Conservation (phyloP, 2,113 vertebrate species). For the Ramphastos sulfuratus region DNA sequence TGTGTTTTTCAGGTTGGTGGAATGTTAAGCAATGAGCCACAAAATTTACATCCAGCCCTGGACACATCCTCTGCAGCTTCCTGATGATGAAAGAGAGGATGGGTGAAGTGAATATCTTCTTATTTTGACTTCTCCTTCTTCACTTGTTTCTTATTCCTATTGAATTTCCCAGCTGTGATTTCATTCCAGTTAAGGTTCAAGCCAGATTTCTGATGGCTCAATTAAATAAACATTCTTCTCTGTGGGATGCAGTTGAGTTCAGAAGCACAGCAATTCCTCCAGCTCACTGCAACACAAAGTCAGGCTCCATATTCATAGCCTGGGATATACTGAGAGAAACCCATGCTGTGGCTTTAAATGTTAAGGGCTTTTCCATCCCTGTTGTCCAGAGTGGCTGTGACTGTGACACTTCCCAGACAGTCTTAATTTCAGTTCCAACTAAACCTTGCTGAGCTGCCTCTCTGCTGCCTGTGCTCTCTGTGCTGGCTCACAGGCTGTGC, state of each 20-base stretch:
- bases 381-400: neutral
- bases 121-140: neutral
- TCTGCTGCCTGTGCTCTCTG: too few species aligned
- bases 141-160: neutral
- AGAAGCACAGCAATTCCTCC: neutral
- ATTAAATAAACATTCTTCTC: neutral
- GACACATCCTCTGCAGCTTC: neutral
- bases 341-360: neutral
- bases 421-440: too few species aligned
- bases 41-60: neutral
- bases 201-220: neutral
- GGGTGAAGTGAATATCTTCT: neutral
- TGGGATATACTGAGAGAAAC: neutral
- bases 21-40: neutral
- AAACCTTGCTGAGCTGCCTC: too few species aligned
- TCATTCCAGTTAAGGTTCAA: neutral
- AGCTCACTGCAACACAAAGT: neutral
- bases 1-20: neutral
- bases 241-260: neutral
- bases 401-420: neutral
- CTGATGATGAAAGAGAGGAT: neutral
- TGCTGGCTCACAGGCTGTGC: too few species aligned
- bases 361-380: neutral
- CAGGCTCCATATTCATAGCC: accelerated
- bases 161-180: neutral